These are phyloP conservation scores for Ceyx margarethae DNA, from an alignment of 2,113 vertebrate genomes.

Conservation along the genomic window DNA sequence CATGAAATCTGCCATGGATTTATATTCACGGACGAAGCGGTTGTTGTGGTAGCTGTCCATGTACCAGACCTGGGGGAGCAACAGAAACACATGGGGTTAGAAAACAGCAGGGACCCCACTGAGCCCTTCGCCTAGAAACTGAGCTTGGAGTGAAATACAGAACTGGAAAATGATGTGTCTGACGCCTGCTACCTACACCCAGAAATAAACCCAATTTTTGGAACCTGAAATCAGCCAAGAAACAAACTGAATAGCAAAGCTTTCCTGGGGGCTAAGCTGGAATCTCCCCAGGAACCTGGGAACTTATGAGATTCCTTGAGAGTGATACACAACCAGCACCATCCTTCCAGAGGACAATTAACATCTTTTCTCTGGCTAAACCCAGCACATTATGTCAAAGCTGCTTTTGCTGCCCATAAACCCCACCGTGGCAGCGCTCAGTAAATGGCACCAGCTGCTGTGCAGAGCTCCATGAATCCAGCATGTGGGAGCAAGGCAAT, in stretches of 20 bases:
- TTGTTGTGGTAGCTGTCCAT: slow-evolving; percentile 99
- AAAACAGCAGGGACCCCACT: not conserved
- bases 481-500: not conserved
- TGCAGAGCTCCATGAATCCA: not conserved
- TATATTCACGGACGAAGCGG: slow-evolving; percentile 96
- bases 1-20: slow-evolving; percentile 94
- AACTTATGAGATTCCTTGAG: not conserved
- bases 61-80: slow-evolving; percentile 88
- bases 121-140: not conserved
- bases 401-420: not conserved
- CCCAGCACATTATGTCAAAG: not conserved
- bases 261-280: not conserved
- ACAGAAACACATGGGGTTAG: not conserved
- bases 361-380: not conserved
- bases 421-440: not conserved
- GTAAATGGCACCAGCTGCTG: not conserved
- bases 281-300: not conserved
- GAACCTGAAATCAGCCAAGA: not conserved
- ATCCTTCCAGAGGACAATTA: not conserved
- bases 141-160: not conserved
- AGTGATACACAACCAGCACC: not conserved
- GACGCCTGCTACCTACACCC: not conserved
- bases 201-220: not conserved
- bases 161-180: not conserved
- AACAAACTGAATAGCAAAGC: not conserved